Evolutionary conservation across 2,888 invertebrate species (phyloP).

Genomic region (Drosophila anceps): DNA sequence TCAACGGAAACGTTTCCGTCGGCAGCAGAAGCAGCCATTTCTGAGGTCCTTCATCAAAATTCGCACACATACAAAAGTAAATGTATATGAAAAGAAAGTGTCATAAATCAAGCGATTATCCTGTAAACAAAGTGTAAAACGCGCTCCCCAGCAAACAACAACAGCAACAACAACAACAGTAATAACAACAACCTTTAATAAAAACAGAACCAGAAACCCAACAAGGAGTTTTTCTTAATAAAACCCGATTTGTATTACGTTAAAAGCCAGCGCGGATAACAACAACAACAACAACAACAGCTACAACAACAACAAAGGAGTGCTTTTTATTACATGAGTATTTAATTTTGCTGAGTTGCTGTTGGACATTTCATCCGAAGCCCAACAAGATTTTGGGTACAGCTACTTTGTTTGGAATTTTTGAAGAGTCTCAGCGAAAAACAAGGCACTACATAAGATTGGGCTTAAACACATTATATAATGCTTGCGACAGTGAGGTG

Average conservation of each 20-base stretch:
- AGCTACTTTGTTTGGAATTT: constrained; percentile 11
- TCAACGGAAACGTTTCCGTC: constrained; percentile 55
- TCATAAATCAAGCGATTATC: constrained; percentile 81
- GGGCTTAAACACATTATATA: constrained; percentile 76
- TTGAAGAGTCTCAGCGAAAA: constrained; percentile 24
- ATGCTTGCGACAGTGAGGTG: constrained; percentile 82
- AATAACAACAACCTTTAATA: constrained; percentile 13
- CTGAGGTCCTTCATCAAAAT: constrained; percentile 64
- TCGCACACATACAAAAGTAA: constrained; percentile 35
- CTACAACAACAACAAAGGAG: constrained; percentile 25
- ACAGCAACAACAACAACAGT: constrained; percentile 11
- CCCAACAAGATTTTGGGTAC: constrained; percentile 25
- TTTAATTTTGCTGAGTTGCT: constrained; percentile 59
- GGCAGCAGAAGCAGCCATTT: constrained; percentile 36
- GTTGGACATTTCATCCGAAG: constrained; percentile 33
- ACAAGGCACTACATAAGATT: constrained; percentile 56
- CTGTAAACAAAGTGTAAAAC: constrained; percentile 80
- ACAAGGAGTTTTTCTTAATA: constrained; percentile 50
- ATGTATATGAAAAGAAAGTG: constrained; percentile 67
- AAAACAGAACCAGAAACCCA: constrained; percentile 30
- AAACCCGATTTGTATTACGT: constrained; percentile 58
- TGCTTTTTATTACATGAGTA: constrained; percentile 67
- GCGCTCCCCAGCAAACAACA: constrained; percentile 50
- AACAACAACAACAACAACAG: constrained; percentile 30
- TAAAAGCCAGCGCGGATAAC: constrained; percentile 38